Evolutionary conservation across 2,797 vertebrate genomes (phyloP), one percentile per base, ranked within the genome.

Genomic region (Fundulus diaphanus): DNA sequence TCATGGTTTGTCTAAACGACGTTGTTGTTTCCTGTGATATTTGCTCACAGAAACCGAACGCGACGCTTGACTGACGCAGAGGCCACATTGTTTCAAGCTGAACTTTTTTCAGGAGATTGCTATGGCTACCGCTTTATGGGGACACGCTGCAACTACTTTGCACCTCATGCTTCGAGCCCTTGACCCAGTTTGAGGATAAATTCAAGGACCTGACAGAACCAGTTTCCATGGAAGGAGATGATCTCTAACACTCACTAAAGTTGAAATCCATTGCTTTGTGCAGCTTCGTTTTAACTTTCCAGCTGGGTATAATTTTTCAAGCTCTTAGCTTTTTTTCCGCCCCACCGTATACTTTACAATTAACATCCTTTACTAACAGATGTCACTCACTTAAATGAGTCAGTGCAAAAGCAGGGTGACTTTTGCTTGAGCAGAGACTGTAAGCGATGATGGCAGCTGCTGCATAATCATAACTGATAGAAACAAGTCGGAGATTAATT

Each of bases 151-250:
- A 74, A 72, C 67, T 37, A 31, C 65, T 80, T 59, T 37, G 35
- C 65, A 79, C 73, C 76, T 80, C 73, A 74, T 73, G 78, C 61
- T 73, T 87, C 79, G 7, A 85, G 81, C 59, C 83, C 85, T 81
- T 88, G 85, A 88, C 88, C 86, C 80, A 89, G 82, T 87, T 90
- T 74, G 65, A 74, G 65, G 76, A 75, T 76, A 80, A 79, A 82
- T 77, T 82, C 69, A 74, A 87, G 82, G 74, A 83, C 75, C 59
- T 29, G 73, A 70, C 0, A 18, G 75, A 52, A 80, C 6, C 68
- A 24, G 59, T 74, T 83, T 74, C 59, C 44, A 46, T 70, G 24
- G 37, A 63, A 78, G 20, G 35, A 74, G 51, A 77, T 69, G 78
- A 71, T 68, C 57, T 68, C n/a, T 44, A 63, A 57, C 40, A 74